Conservation (phyloP, 2,113 vertebrate genomes). For the Neomonachus schauinslandi region DNA sequence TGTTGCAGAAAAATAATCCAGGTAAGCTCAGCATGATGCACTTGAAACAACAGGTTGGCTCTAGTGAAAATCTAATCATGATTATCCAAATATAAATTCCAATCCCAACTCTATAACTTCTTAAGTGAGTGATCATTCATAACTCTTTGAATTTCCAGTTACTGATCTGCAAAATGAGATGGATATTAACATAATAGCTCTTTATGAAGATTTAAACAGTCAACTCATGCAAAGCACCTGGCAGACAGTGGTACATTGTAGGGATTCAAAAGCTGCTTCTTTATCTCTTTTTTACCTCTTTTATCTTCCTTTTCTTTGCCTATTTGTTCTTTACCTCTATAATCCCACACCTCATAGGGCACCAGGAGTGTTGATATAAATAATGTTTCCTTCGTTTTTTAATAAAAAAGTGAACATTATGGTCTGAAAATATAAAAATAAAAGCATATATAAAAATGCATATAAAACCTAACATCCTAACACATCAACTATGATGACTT, state of each 20-base stretch:
- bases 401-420: background rate
- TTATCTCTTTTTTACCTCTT: background rate
- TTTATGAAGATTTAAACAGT: background rate
- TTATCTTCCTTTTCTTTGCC: background rate
- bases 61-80: background rate
- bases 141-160: background rate
- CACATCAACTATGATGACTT: background rate
- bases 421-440: background rate
- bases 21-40: background rate
- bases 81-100: background rate
- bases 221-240: background rate
- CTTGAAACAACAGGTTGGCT: background rate
- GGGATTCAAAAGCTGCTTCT: background rate
- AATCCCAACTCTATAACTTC: background rate
- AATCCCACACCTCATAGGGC: background rate
- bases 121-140: background rate
- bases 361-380: background rate
- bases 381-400: background rate
- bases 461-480: background rate
- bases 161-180: background rate
- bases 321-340: background rate
- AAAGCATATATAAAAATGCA: slow-evolving; percentile 4
- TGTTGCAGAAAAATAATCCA: background rate
- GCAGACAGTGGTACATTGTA: background rate
- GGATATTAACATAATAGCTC: background rate